phyloP scores from a whole-genome alignment of 2,888 invertebrate genomes.

The Megastigmus dorsalis region DNA sequence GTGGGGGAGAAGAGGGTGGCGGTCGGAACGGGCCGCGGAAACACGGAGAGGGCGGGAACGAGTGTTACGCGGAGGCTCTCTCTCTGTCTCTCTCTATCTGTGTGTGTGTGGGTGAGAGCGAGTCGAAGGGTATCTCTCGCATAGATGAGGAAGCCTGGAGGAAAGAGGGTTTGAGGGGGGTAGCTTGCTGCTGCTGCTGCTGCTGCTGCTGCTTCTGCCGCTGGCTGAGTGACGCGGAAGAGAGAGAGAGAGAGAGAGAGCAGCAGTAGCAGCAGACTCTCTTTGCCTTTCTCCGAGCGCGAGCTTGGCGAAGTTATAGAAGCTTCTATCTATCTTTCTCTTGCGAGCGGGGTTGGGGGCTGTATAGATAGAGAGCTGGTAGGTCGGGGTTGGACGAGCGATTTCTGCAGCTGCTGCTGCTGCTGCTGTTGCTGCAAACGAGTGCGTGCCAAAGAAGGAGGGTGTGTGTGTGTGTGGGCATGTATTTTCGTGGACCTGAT shows the following conservation, averaged over 20 bases:
- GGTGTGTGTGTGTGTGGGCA: too few relatives aligned
- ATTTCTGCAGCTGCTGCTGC: conserved; percentile 31
- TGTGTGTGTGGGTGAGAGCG: conserved; percentile 55
- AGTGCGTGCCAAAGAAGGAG: conserved; percentile 57
- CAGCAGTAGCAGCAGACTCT: too few relatives aligned
- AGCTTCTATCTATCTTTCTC: conserved; percentile 43
- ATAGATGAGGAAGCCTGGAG: conserved; percentile 62
- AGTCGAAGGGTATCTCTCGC: conserved; percentile 57
- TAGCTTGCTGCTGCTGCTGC: too few relatives aligned
- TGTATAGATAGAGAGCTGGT: too few relatives aligned
- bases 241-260: conserved; percentile 47
- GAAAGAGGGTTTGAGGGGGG: conserved; percentile 54
- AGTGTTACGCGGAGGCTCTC: conserved; percentile 46
- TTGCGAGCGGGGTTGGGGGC: too few relatives aligned
- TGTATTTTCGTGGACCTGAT: too few relatives aligned
- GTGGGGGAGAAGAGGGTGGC: conserved; percentile 66
- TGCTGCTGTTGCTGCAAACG: conserved; percentile 55
- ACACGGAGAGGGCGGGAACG: conserved; percentile 73
- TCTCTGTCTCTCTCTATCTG: neutral
- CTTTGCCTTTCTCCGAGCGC: conserved; percentile 50
- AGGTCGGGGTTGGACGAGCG: conserved; percentile 29
- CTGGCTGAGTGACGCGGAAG: conserved; percentile 62
- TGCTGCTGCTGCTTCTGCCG: too few relatives aligned
- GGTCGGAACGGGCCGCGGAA: conserved; percentile 73
- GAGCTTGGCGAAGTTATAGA: conserved; percentile 56